Conservation (phyloP, 2,113 vertebrate species). For the Smithornis capensis region DNA sequence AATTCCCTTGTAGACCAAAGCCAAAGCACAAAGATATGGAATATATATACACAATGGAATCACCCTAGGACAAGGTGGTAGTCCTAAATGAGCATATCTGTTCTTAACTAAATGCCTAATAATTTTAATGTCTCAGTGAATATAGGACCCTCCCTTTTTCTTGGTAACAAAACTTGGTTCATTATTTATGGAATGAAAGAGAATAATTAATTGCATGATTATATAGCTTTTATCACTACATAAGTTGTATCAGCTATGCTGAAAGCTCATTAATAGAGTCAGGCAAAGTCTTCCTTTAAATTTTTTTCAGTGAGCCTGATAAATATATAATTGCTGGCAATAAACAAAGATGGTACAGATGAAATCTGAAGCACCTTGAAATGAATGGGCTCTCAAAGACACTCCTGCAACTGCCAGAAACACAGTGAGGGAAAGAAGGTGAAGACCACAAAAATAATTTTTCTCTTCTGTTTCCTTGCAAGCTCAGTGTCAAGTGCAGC, state of each 20-base stretch:
- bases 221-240: background rate
- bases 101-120: background rate
- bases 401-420: background rate
- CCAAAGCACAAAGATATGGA: too few species aligned
- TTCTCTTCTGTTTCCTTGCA: background rate
- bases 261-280: background rate
- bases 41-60: too few species aligned
- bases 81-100: background rate
- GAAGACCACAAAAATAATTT: background rate
- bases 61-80: too few species aligned
- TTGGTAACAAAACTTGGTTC: background rate
- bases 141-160: background rate
- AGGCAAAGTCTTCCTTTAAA: background rate
- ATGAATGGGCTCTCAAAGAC: background rate
- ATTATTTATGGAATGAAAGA: background rate
- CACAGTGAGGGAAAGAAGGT: accelerated
- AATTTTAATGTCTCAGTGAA: background rate
- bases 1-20: too few species aligned
- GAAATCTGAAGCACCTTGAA: background rate
- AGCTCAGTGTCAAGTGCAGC: background rate
- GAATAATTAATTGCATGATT: background rate
- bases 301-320: background rate
- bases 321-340: background rate
- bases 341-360: background rate
- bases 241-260: background rate